Percentiles rank a stretch among this genome's conserved stretches.
phyloP scores from a whole-genome alignment of 2,797 vertebrate genomes.

The Atherinosoma microstoma region DNA sequence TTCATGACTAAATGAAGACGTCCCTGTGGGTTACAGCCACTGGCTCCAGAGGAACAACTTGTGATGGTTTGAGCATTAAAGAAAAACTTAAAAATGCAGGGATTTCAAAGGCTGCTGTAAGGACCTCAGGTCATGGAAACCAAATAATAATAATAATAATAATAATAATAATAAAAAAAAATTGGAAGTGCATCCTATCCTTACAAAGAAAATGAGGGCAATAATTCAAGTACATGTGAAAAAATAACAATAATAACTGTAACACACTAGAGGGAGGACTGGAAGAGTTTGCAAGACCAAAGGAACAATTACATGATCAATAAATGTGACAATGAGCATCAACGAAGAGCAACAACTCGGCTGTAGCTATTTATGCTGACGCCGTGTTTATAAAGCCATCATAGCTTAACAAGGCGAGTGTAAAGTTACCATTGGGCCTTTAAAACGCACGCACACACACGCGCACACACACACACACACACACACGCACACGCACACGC shows the following conservation, averaged over 20 bases:
- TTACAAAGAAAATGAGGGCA: neutral
- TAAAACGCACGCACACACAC: neutral
- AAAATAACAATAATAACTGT: neutral
- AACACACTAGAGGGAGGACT: neutral
- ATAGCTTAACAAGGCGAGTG: conserved; percentile 2
- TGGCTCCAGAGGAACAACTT: conserved; percentile 12
- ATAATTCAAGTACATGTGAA: neutral
- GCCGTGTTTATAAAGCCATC: neutral
- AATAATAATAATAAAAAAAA: neutral
- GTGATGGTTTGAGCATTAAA: conserved; percentile 20
- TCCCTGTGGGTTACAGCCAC: conserved; percentile 18
- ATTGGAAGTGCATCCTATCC: no score
- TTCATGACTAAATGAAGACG: conserved; percentile 46
- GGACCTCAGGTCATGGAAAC: neutral
- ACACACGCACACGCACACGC: neutral
- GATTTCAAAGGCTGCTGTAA: conserved; percentile 9
- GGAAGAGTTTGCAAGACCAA: neutral
- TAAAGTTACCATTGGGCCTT: conserved; percentile 10
- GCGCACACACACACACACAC: neutral
- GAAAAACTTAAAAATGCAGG: conserved; percentile 10
- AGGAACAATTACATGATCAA: neutral
- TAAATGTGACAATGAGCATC: neutral
- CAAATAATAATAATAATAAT: neutral
- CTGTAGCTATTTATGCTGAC: neutral
- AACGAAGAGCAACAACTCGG: neutral